A percentile compares a stretch with the other conserved stretches of the same genome.
These are phyloP conservation scores for Plutomurus gul DNA, from an alignment of 1,140 invertebrate genomes.

Conservation along the genomic window DNA sequence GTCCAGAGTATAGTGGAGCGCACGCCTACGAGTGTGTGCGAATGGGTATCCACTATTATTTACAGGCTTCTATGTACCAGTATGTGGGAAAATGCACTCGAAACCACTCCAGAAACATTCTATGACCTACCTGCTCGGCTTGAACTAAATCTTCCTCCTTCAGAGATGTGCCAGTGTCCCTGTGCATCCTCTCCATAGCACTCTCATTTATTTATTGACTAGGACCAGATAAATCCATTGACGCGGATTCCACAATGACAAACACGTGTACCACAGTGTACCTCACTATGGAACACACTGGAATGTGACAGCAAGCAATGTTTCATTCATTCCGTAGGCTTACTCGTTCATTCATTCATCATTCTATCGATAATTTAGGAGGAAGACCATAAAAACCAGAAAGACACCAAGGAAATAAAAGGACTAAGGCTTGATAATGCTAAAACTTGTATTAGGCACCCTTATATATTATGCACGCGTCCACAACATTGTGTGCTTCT, in stretches of 20 bases:
- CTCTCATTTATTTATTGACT: neutral
- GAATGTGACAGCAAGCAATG: neutral
- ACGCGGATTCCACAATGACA: neutral
- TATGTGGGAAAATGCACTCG: no score
- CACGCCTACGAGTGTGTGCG: no score
- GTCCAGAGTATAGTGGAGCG: no score
- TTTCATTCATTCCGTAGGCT: neutral
- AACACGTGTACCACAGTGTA: neutral
- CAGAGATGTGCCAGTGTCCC: neutral
- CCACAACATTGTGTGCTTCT: no score
- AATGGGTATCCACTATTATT: no score
- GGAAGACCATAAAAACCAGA: neutral
- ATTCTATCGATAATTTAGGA: neutral
- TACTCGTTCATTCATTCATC: neutral
- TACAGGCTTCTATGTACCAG: no score
- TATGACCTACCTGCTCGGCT: neutral
- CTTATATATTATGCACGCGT: no score
- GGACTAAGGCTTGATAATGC: neutral
- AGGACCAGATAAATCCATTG: slow-evolving; percentile 20
- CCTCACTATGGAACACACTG: neutral
- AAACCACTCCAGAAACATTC: neutral
- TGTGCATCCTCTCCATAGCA: neutral
- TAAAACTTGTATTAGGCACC: neutral
- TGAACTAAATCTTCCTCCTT: neutral
- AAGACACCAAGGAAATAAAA: neutral